Evolutionary conservation across 2,797 vertebrate species (phyloP).

Genomic region (Pangasius larnaudii): DNA sequence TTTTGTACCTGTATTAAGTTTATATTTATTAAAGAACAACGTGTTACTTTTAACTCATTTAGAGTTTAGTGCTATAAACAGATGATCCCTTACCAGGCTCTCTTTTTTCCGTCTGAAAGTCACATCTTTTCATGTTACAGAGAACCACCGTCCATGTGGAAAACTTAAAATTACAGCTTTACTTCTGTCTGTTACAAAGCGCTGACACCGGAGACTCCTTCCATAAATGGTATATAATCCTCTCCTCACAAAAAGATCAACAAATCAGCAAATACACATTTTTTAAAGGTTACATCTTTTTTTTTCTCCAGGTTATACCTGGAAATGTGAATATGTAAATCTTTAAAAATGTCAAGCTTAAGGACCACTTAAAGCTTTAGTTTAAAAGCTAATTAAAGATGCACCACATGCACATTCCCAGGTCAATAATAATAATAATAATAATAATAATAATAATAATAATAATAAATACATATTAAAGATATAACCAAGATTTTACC

Average conservation of each 20-base stretch:
- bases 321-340: neutral
- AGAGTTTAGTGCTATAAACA: neutral
- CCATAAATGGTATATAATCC: too few relatives aligned
- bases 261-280: neutral
- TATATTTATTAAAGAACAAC: neutral
- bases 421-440: too few relatives aligned
- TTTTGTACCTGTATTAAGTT: neutral
- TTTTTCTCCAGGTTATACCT: neutral
- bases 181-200: neutral
- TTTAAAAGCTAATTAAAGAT: neutral
- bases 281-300: neutral
- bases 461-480: neutral
- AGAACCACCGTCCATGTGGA: neutral
- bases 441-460: too few relatives aligned
- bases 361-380: neutral
- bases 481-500: neutral
- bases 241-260: neutral
- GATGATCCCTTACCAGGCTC: neutral
- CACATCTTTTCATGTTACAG: neutral
- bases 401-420: neutral
- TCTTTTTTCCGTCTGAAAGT: neutral
- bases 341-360: neutral
- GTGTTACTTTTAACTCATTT: neutral
- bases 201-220: neutral
- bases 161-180: neutral